These are phyloP conservation scores for Hippopotamus amphibius DNA, from an alignment of 2,113 vertebrate species.

Conservation along the genomic window DNA sequence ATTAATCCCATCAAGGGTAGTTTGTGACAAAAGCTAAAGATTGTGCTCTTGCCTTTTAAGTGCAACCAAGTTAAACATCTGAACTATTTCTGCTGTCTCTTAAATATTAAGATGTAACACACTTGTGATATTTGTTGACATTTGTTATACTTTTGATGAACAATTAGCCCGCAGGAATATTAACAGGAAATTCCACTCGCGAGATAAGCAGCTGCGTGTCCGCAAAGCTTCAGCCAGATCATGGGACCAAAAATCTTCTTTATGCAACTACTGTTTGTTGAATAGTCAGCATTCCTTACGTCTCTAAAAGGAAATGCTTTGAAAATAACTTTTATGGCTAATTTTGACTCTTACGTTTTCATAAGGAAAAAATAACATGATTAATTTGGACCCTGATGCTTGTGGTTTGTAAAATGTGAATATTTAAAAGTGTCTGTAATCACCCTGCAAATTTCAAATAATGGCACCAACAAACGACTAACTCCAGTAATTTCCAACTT, in stretches of 20 bases:
- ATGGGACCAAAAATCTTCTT: conserved; percentile 78
- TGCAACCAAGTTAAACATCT: conserved; percentile 62
- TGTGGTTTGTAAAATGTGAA: conserved; percentile 73
- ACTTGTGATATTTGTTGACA: conserved; percentile 82
- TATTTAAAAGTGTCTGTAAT: conserved; percentile 73
- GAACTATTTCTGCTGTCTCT: conserved; percentile 76
- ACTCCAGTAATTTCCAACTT: neutral
- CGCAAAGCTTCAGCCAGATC: conserved; percentile 84
- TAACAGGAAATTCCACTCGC: conserved; percentile 89
- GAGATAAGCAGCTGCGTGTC: conserved; percentile 89
- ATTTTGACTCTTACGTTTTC: conserved; percentile 79
- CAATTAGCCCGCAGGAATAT: conserved; percentile 84
- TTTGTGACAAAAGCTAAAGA: conserved; percentile 33
- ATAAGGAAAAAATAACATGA: conserved; percentile 75
- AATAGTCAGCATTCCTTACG: conserved; percentile 88
- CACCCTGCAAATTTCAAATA: conserved; percentile 75
- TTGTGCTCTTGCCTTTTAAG: conserved; percentile 13
- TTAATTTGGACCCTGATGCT: conserved; percentile 70
- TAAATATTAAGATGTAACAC: conserved; percentile 67
- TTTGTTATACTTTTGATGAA: conserved; percentile 83
- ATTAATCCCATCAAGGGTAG: neutral
- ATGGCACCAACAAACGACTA: neutral
- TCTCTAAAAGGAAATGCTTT: conserved; percentile 86
- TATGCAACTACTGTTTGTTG: conserved; percentile 78
- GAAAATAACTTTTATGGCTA: conserved; percentile 83